These are phyloP conservation scores for Argynnis bischoffii DNA, from an alignment of 2,888 invertebrate genomes.

Conservation along the genomic window DNA sequence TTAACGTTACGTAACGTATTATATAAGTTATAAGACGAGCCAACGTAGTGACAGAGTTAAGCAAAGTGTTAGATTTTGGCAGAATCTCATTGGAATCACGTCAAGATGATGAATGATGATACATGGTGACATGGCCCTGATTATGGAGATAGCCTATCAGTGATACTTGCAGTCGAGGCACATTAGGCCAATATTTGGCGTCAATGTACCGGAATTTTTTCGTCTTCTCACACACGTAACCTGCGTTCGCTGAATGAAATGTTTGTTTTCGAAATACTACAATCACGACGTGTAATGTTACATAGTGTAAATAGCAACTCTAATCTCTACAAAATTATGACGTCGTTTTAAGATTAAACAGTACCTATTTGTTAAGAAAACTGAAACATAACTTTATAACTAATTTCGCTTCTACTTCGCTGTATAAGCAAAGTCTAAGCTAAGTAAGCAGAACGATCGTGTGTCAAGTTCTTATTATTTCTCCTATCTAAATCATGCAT, in stretches of 20 bases:
- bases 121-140: constrained; percentile 55
- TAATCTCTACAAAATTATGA: not conserved
- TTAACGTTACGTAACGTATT: constrained; percentile 33
- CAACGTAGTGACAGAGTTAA: constrained; percentile 50
- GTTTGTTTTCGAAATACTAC: not conserved
- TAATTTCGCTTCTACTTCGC: no score
- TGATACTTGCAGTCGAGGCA: constrained; percentile 33
- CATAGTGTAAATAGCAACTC: not conserved
- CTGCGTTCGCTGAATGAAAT: not conserved
- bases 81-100: constrained; percentile 52
- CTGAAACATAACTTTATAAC: not conserved
- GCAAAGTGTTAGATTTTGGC: constrained; percentile 58
- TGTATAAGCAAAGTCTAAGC: no score
- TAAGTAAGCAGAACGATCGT: not conserved
- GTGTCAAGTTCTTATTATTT: not conserved
- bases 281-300: not conserved
- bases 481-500: constrained; percentile 23
- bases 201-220: constrained; percentile 39
- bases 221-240: not conserved
- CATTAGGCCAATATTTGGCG: constrained; percentile 40
- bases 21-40: constrained; percentile 42
- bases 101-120: constrained; percentile 78
- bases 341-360: not conserved
- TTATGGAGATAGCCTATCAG: constrained; percentile 59
- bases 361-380: not conserved